Conservation (phyloP, 2,113 vertebrate genomes). For the Tyrannus savana region DNA sequence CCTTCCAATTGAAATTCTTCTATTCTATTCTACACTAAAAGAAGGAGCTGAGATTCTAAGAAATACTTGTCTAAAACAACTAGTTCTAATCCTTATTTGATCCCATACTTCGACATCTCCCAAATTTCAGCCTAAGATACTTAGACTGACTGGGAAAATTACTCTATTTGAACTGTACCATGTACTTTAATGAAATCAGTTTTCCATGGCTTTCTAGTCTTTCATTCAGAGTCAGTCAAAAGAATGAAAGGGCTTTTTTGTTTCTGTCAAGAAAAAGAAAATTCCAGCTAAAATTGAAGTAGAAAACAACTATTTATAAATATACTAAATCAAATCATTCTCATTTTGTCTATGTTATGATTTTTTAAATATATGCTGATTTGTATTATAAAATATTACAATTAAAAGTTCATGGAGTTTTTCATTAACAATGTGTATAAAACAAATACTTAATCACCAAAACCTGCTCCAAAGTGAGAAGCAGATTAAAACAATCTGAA, state of each 20-base stretch:
- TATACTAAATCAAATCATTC: background rate
- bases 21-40: background rate
- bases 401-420: background rate
- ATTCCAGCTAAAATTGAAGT: background rate
- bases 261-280: slow-evolving; percentile 20
- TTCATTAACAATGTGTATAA: background rate
- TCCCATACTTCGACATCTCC: background rate
- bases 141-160: background rate
- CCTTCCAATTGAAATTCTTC: background rate
- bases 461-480: background rate
- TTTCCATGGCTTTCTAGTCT: background rate
- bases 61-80: background rate
- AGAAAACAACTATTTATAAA: background rate
- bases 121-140: background rate
- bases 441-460: background rate
- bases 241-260: background rate
- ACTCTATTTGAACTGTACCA: background rate
- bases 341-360: background rate
- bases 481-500: background rate
- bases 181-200: background rate
- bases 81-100: background rate
- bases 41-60: background rate
- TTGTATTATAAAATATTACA: background rate
- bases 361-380: background rate
- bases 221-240: slow-evolving; percentile 6